These are phyloP conservation scores for Agonum fuliginosum DNA, from an alignment of 2,888 invertebrate genomes.

Conservation along the genomic window DNA sequence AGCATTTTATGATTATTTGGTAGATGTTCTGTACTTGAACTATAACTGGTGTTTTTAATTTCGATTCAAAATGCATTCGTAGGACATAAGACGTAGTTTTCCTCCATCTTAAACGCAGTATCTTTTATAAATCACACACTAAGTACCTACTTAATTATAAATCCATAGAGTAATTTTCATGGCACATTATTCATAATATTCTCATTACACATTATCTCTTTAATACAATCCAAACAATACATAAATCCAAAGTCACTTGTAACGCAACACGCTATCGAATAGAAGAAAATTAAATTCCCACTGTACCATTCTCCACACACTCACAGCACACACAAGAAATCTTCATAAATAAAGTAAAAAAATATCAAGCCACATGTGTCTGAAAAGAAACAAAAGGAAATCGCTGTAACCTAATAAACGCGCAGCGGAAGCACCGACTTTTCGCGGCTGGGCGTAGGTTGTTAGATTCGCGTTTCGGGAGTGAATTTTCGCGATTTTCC, in stretches of 20 bases:
- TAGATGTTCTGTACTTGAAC: no score
- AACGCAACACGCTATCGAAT: conserved; percentile 1
- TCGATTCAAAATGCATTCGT: no score
- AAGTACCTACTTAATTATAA: conserved; percentile 19
- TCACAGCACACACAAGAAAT: conserved; percentile 25
- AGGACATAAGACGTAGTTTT: no score
- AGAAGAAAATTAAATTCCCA: conserved; percentile 46
- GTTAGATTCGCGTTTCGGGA: not conserved
- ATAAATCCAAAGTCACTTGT: conserved; percentile 30
- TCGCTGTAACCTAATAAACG: conserved; percentile 44
- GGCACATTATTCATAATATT: conserved; percentile 13
- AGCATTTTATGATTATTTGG: no score
- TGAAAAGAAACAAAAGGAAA: conserved; percentile 51
- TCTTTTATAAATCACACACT: conserved; percentile 10
- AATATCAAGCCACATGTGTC: conserved; percentile 41
- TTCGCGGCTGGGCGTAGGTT: conserved; percentile 7
- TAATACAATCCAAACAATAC: conserved; percentile 33
- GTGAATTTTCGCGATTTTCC: not conserved
- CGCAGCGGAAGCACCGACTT: not conserved
- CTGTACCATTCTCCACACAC: conserved; percentile 25
- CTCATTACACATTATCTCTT: conserved; percentile 42
- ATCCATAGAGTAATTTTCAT: conserved; percentile 33
- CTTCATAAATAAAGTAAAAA: conserved; percentile 50
- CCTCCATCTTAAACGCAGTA: conserved; percentile 1
- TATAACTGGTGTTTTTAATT: no score